Evolutionary conservation across 1,140 invertebrate species (phyloP).

Genomic region (Scaptomyza montana): DNA sequence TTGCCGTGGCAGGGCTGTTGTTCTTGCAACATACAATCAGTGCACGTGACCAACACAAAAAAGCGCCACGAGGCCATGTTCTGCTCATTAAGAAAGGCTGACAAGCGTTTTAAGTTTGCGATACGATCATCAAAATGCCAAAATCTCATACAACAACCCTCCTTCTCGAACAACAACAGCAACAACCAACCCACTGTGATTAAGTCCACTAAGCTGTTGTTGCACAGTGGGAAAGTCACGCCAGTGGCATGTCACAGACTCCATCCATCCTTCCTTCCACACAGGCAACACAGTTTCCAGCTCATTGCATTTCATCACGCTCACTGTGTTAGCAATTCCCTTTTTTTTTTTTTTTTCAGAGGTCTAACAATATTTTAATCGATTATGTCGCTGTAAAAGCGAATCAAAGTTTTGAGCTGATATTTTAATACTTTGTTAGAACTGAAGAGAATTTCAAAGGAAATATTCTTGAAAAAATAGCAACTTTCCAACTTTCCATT

Average conservation of each 20-base stretch:
- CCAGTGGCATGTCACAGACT: constrained; percentile 35
- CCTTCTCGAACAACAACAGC: constrained; percentile 14
- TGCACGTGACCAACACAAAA: constrained; percentile 69
- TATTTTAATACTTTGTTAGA: too few species aligned
- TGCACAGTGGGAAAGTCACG: constrained; percentile 65
- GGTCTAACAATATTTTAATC: neutral
- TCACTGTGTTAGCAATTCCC: neutral
- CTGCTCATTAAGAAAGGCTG: constrained; percentile 70
- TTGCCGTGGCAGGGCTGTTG: neutral
- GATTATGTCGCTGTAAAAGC: neutral
- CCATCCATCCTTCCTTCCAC: constrained; percentile 11
- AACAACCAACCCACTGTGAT: constrained; percentile 20
- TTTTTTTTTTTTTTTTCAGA: neutral
- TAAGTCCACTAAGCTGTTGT: constrained; percentile 45
- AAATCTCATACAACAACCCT: constrained; percentile 26
- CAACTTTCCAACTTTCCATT: too few species aligned
- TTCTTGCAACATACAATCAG: constrained; percentile 34
- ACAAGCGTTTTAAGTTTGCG: constrained; percentile 61
- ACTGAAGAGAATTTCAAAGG: too few species aligned
- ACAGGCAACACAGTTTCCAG: constrained; percentile 38
- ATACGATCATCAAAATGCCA: constrained; percentile 59
- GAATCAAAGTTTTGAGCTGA: neutral
- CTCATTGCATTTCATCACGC: constrained; percentile 54
- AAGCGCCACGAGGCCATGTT: constrained; percentile 67
- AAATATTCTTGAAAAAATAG: too few species aligned